Percentiles rank a stretch among this genome's conserved stretches.
These are phyloP conservation scores for Odontomyia ornata DNA, from an alignment of 2,888 invertebrate species.

Conservation along the genomic window DNA sequence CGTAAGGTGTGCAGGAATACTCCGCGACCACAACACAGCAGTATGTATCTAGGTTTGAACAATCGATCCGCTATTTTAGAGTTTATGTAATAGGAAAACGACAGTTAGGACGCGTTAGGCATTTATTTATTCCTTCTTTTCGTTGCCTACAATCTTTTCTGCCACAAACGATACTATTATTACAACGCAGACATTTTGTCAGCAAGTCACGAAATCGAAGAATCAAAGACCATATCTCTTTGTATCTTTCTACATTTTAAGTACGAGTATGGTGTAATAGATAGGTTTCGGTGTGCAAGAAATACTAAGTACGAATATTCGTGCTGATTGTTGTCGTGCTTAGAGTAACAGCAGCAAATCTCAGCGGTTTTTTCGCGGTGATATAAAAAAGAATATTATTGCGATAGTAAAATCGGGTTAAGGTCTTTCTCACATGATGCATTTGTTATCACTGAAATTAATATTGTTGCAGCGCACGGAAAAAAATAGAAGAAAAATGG, in stretches of 20 bases:
- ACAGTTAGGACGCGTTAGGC: conserved; percentile 16
- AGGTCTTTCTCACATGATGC: conserved; percentile 1
- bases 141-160: neutral
- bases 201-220: conserved; percentile 15
- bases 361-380: neutral
- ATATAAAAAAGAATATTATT: neutral
- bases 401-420: conserved; percentile 6
- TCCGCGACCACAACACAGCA: too few species aligned
- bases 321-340: neutral
- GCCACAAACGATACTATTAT: neutral
- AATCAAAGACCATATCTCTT: neutral
- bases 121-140: neutral
- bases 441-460: conserved; percentile 1
- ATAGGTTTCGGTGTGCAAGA: neutral
- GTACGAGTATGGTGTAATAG: conserved; percentile 6
- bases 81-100: conserved; percentile 15
- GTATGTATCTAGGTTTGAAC: too few species aligned
- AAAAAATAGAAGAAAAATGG: too few species aligned
- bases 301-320: conserved; percentile 2
- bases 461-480: neutral
- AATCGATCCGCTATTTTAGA: conserved; percentile 2
- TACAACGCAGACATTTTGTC: conserved; percentile 2
- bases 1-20: neutral
- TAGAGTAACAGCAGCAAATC: neutral
- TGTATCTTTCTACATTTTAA: too few species aligned